Evolutionary conservation across 2,797 vertebrate species (phyloP).

Genomic region (Gastrophryne carolinensis): DNA sequence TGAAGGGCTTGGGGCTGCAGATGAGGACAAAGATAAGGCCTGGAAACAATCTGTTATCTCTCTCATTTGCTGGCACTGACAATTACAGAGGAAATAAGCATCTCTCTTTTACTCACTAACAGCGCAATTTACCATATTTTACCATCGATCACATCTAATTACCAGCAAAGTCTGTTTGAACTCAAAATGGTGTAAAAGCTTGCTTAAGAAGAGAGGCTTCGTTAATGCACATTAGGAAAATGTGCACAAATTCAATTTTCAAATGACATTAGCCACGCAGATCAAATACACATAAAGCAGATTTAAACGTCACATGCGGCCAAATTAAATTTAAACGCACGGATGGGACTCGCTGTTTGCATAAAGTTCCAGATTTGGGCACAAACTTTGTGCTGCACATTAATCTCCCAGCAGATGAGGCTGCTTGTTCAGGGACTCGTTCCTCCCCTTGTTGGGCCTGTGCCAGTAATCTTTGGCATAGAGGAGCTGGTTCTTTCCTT

Average conservation of each 20-base stretch:
- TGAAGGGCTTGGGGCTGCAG: neutral
- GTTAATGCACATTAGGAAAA: conserved; percentile 40
- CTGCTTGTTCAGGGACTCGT: neutral
- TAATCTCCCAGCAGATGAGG: neutral
- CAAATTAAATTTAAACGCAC: conserved; percentile 23
- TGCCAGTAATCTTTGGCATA: conserved; percentile 35
- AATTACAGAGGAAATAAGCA: conserved; percentile 38
- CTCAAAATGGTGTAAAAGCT: conserved; percentile 38
- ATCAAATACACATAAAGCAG: conserved; percentile 28
- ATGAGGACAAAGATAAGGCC: conserved; percentile 9
- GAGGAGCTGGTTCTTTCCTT: conserved; percentile 1
- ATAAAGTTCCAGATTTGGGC: neutral
- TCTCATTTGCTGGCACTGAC: conserved; percentile 9
- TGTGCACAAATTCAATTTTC: conserved; percentile 32
- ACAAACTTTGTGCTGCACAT: conserved; percentile 19
- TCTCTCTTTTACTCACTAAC: conserved; percentile 1
- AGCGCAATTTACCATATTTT: conserved; percentile 39
- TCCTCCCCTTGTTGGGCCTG: conserved; percentile 32
- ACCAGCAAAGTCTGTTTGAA: conserved; percentile 30
- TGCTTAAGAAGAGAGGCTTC: conserved; percentile 2
- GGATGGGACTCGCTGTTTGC: neutral
- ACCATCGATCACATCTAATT: conserved; percentile 44
- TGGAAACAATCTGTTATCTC: conserved; percentile 25
- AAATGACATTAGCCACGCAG: conserved; percentile 27
- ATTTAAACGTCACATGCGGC: conserved; percentile 9